These are phyloP conservation scores for Cotesia chilonis DNA, from an alignment of 1,140 invertebrate genomes.

Conservation along the genomic window DNA sequence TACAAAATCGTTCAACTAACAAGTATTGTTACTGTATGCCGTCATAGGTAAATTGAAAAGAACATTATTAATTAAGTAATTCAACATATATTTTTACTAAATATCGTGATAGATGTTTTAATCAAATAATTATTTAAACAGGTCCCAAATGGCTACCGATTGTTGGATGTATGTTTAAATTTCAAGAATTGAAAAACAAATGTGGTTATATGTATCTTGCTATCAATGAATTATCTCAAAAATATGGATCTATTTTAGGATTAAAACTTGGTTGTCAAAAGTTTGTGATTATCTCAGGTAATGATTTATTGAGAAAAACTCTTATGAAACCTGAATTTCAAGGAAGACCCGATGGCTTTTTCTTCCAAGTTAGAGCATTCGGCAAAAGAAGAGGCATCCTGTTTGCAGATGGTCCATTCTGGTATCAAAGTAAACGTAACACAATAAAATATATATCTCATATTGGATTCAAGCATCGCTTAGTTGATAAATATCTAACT, in stretches of 20 bases:
- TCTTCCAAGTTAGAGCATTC: conserved; percentile 71
- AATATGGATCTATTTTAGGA: conserved; percentile 63
- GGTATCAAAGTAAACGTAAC: conserved; percentile 71
- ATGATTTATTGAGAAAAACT: conserved; percentile 70
- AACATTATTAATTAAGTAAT: neutral
- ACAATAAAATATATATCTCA: conserved; percentile 69
- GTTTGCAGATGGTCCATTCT: conserved; percentile 71
- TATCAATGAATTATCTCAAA: conserved; percentile 50
- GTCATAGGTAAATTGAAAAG: conserved; percentile 45
- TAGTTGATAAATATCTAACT: conserved; percentile 69
- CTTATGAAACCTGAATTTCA: conserved; percentile 72
- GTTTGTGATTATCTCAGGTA: conserved; percentile 71
- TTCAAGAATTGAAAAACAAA: conserved; percentile 48
- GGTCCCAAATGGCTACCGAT: conserved; percentile 65
- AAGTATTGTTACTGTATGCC: neutral
- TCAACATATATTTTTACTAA: neutral
- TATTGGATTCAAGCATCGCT: conserved; percentile 71
- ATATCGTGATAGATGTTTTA: conserved; percentile 1
- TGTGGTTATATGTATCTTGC: conserved; percentile 56
- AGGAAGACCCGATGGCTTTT: conserved; percentile 75
- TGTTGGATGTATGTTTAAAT: conserved; percentile 56
- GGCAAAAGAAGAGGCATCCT: conserved; percentile 73
- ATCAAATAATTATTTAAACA: conserved; percentile 37
- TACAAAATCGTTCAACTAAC: neutral
- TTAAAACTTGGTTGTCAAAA: conserved; percentile 69